Evolutionary conservation across 2,113 vertebrate species (phyloP).

Genomic region (Etheostoma cragini): DNA sequence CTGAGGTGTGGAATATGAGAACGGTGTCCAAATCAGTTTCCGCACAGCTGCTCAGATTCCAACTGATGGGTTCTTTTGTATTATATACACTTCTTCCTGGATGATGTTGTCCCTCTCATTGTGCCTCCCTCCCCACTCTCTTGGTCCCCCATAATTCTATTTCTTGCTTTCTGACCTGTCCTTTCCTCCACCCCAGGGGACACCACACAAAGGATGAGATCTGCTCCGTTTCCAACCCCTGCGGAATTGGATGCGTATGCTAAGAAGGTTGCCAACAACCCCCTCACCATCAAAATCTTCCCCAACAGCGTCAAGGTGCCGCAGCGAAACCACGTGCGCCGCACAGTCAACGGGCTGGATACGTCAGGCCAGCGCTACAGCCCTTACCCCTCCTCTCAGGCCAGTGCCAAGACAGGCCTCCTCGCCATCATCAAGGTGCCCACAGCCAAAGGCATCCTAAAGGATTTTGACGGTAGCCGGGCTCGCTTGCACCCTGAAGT

Average conservation of each 20-base stretch:
- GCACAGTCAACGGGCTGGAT: constrained; percentile 98
- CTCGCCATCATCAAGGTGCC: constrained; percentile 95
- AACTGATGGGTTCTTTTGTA: constrained; percentile 58
- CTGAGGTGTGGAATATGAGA: constrained; percentile 49
- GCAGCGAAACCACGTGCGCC: constrained; percentile 97
- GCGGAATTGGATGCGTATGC: constrained; percentile 99
- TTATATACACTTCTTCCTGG: constrained; percentile 42
- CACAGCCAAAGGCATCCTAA: constrained; percentile 92
- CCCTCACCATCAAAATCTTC: constrained; percentile 99
- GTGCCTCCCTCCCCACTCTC: constrained; percentile 5
- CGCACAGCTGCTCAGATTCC: constrained; percentile 62
- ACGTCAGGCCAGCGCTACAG: constrained; percentile 98
- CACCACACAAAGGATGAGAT: constrained; percentile 99
- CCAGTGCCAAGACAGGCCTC: constrained; percentile 93
- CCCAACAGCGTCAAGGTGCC: constrained; percentile 99
- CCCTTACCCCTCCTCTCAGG: constrained; percentile 95
- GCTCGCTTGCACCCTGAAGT: constrained; percentile 92
- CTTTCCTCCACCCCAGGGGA: constrained; percentile 90
- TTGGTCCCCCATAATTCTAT: not conserved
- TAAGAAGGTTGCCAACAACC: constrained; percentile 99
- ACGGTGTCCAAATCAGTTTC: constrained; percentile 40
- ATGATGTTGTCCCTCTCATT: constrained; percentile 49
- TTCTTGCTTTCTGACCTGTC: constrained; percentile 32
- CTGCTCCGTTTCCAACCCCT: constrained; percentile 99
- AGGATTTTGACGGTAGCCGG: constrained; percentile 96